Conservation (phyloP, 1,140 invertebrate species). For the Aphaenogaster rudis region DNA sequence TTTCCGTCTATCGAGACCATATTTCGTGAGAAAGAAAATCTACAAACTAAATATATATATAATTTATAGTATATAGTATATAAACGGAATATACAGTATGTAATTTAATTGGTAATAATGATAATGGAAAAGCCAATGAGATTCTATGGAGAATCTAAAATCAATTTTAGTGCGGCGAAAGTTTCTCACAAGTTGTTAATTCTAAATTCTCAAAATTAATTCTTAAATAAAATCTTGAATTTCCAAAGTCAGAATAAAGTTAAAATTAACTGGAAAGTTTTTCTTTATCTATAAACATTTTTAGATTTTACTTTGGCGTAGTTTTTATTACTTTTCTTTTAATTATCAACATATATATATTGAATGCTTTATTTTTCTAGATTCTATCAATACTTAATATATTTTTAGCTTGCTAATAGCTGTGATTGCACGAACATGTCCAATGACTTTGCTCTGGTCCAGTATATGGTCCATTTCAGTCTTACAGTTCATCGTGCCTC, state of each 20-base stretch:
- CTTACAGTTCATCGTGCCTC: neutral
- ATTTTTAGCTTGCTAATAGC: neutral
- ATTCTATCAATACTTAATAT: neutral
- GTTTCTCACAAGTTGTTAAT: neutral
- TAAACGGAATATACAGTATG: neutral
- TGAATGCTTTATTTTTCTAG: neutral
- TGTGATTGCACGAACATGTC: neutral
- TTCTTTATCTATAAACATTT: neutral
- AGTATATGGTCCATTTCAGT: neutral
- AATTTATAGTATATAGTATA: too few relatives aligned
- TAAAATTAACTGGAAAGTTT: neutral
- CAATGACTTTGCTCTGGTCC: neutral
- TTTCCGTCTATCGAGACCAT: slow-evolving; percentile 19
- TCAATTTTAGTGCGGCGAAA: neutral
- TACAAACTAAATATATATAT: neutral
- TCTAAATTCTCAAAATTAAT: neutral
- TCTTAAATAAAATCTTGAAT: neutral
- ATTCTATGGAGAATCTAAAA: neutral
- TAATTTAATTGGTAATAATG: neutral
- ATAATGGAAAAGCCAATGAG: too few relatives aligned
- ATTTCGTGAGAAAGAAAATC: slow-evolving; percentile 27
- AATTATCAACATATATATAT: neutral
- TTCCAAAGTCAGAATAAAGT: neutral
- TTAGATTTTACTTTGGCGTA: neutral
- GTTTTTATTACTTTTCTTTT: neutral